phyloP scores from a whole-genome alignment of 2,888 invertebrate genomes.

The Leucania comma region DNA sequence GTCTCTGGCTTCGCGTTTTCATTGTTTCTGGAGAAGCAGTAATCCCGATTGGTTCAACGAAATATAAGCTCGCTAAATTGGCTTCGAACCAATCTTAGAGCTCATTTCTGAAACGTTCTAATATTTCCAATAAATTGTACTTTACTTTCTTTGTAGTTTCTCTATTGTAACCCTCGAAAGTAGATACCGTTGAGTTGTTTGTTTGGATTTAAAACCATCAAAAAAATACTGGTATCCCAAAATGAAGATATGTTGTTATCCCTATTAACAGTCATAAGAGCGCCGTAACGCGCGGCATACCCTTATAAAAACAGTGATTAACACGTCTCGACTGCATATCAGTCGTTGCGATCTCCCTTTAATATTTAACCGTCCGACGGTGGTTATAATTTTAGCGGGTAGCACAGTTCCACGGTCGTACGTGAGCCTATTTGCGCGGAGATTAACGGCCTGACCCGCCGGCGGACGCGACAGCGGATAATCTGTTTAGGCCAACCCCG shows the following conservation, averaged over 20 bases:
- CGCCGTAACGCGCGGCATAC: constrained; percentile 44
- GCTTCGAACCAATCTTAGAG: constrained; percentile 25
- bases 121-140: background rate
- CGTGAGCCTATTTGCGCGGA: constrained; percentile 84
- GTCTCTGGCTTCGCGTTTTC: constrained; percentile 8
- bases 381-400: constrained; percentile 75
- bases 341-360: constrained; percentile 66
- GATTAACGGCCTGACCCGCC: constrained; percentile 80
- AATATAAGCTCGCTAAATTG: constrained; percentile 28
- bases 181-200: background rate
- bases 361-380: constrained; percentile 69
- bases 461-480: constrained; percentile 72
- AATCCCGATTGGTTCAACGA: constrained; percentile 7
- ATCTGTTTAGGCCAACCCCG: constrained; percentile 76
- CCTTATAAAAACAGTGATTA: constrained; percentile 70
- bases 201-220: constrained; percentile 6
- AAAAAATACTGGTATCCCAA: constrained; percentile 3
- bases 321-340: constrained; percentile 68
- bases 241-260: constrained; percentile 55
- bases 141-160: constrained; percentile 1
- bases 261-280: constrained; percentile 56
- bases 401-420: constrained; percentile 68
- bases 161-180: background rate
- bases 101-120: constrained; percentile 8
- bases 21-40: constrained; percentile 26